These are phyloP conservation scores for Xestobium rufovillosum DNA, from an alignment of 2,888 invertebrate genomes.

Conservation along the genomic window DNA sequence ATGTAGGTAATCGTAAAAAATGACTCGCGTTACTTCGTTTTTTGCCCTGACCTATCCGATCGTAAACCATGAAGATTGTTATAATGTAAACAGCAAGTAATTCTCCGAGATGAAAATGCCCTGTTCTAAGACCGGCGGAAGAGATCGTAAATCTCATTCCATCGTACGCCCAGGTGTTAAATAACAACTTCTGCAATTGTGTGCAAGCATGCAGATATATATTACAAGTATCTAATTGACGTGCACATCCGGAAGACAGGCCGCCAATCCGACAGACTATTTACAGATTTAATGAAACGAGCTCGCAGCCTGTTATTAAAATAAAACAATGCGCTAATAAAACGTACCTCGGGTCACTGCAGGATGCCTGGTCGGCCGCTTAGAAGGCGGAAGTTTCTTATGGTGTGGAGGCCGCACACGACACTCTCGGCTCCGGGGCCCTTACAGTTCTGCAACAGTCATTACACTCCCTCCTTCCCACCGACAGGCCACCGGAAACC, in stretches of 20 bases:
- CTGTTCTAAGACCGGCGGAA: slow-evolving; percentile 5
- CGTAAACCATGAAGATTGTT: no score
- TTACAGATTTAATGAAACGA: slow-evolving; percentile 20
- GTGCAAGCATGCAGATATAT: slow-evolving; percentile 3
- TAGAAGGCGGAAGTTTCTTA: slow-evolving; percentile 23
- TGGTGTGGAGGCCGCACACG: slow-evolving; percentile 18
- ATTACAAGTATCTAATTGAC: slow-evolving; percentile 13
- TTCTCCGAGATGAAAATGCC: slow-evolving; percentile 3
- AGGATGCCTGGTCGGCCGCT: slow-evolving; percentile 22
- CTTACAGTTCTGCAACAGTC: slow-evolving; percentile 17
- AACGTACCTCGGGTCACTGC: slow-evolving; percentile 28
- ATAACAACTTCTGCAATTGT: slow-evolving; percentile 3
- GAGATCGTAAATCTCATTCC: slow-evolving; percentile 2
- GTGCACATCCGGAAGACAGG: slow-evolving; percentile 20
- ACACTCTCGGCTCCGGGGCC: slow-evolving; percentile 15
- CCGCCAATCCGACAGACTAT: slow-evolving; percentile 21
- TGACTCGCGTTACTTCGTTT: no score
- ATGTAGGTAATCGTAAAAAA: no score
- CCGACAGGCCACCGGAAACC: not conserved
- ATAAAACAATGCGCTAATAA: slow-evolving; percentile 5
- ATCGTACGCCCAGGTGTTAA: slow-evolving; percentile 5
- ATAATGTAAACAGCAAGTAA: no score
- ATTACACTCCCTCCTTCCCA: slow-evolving; percentile 13
- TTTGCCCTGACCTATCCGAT: no score
- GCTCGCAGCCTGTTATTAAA: slow-evolving; percentile 8